Percentiles rank a stretch among this genome's conserved stretches.
These are phyloP conservation scores for Procambarus clarkii DNA, from an alignment of 1,140 invertebrate species.

Conservation along the genomic window DNA sequence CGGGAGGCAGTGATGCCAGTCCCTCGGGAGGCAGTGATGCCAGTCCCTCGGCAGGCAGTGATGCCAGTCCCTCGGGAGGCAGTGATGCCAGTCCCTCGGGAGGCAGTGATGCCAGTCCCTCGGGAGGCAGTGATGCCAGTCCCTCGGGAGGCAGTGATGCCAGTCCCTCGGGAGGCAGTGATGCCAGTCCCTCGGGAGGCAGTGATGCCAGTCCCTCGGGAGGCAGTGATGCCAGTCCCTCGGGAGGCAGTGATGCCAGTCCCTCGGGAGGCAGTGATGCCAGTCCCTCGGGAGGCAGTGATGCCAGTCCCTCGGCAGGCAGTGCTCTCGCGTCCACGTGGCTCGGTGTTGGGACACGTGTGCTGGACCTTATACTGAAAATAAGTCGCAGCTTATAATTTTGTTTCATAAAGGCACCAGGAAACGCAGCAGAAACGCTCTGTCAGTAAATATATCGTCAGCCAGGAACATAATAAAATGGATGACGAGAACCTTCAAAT, in stretches of 20 bases:
- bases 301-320: neutral
- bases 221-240: too few relatives aligned
- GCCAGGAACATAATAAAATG: too few relatives aligned
- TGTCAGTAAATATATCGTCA: too few relatives aligned
- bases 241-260: neutral
- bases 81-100: too few relatives aligned
- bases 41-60: neutral
- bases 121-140: too few relatives aligned
- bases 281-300: neutral
- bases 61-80: neutral
- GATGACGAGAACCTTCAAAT: too few relatives aligned
- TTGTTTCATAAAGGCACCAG: too few relatives aligned
- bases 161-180: neutral
- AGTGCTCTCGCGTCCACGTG: too few relatives aligned
- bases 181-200: neutral
- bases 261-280: neutral
- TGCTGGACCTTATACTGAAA: too few relatives aligned
- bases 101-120: neutral
- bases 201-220: neutral
- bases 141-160: neutral
- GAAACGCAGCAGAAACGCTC: too few relatives aligned
- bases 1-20: neutral
- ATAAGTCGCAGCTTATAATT: too few relatives aligned
- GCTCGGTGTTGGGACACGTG: too few relatives aligned
- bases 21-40: neutral